These are phyloP conservation scores for Euplexia lucipara DNA, from an alignment of 2,888 invertebrate genomes.

Conservation along the genomic window DNA sequence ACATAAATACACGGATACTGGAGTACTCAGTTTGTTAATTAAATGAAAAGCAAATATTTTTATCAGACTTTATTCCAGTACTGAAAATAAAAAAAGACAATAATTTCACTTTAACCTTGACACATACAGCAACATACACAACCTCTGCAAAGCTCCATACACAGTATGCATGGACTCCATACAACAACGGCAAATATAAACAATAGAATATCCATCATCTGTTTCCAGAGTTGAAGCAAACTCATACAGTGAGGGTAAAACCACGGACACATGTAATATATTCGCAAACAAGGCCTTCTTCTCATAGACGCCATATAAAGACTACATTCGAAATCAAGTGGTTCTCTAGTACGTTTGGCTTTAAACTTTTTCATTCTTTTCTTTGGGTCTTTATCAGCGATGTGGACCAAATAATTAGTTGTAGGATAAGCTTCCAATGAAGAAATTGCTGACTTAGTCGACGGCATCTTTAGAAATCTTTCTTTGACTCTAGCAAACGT, in stretches of 20 bases:
- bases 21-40: not conserved
- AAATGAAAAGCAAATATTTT: not conserved
- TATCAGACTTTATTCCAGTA: not conserved
- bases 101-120: constrained; percentile 57
- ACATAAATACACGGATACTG: not conserved
- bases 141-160: constrained; percentile 70
- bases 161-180: constrained; percentile 79
- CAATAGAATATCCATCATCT: constrained; percentile 71
- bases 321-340: constrained; percentile 68
- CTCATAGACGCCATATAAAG: constrained; percentile 73
- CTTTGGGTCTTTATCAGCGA: constrained; percentile 41
- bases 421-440: constrained; percentile 30
- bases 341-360: constrained; percentile 35
- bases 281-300: constrained; percentile 68
- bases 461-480: constrained; percentile 31
- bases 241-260: constrained; percentile 77
- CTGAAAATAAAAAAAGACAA: constrained; percentile 12
- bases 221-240: constrained; percentile 69
- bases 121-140: constrained; percentile 74
- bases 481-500: constrained; percentile 21
- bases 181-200: constrained; percentile 75
- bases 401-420: constrained; percentile 48
- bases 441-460: not conserved
- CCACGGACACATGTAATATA: constrained; percentile 75
- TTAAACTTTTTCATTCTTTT: constrained; percentile 27